phyloP scores from a whole-genome alignment of 2,888 invertebrate species.

The Caenorhabditis zanzibari region DNA sequence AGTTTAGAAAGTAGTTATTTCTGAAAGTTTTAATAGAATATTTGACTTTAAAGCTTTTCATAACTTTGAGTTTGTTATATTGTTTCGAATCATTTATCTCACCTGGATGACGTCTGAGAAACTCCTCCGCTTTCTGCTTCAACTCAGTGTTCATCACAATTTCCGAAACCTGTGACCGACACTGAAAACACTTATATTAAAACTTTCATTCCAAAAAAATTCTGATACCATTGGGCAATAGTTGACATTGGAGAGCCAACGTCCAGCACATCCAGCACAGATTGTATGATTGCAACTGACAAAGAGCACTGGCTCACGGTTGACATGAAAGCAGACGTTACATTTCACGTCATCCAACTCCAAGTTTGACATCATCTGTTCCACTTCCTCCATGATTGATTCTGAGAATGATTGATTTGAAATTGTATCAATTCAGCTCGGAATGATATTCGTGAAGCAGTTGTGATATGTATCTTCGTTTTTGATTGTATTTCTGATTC shows the following conservation, averaged over 20 bases:
- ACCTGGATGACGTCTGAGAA: constrained; percentile 40
- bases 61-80: neutral
- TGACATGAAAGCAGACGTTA: constrained; percentile 40
- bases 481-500: no score
- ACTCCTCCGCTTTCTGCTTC: constrained; percentile 23
- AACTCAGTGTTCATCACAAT: constrained; percentile 12
- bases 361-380: constrained; percentile 9
- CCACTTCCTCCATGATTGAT: constrained; percentile 1
- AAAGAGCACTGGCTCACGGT: constrained; percentile 32
- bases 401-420: neutral
- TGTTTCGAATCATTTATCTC: no score
- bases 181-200: constrained; percentile 26
- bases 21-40: no score
- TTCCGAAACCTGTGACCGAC: constrained; percentile 19
- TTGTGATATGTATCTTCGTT: no score
- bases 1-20: no score
- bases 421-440: no score
- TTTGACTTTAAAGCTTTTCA: no score
- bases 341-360: constrained; percentile 36
- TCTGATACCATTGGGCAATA: constrained; percentile 38
- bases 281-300: constrained; percentile 22
- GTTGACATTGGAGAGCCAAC: constrained; percentile 12
- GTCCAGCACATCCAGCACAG: constrained; percentile 42
- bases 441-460: no score
- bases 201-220: neutral